phyloP scores from a whole-genome alignment of 2,113 vertebrate genomes.

The Protobothrops flavoviridis region DNA sequence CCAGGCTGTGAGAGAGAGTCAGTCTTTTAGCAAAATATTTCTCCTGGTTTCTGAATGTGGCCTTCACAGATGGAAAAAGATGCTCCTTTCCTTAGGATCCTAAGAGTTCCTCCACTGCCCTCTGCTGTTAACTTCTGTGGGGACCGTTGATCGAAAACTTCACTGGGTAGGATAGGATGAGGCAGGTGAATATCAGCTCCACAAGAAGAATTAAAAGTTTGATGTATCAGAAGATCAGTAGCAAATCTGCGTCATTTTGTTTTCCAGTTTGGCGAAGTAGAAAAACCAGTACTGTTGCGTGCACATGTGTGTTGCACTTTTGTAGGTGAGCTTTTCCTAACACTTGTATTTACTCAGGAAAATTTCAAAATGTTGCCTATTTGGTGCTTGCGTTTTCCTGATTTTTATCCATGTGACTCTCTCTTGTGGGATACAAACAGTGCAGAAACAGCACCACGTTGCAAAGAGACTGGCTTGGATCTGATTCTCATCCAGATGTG shows the following conservation, averaged over 20 bases:
- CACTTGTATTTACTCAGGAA: neutral
- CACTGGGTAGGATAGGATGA: neutral
- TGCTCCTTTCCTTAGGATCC: fast-evolving
- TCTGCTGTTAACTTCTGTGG: constrained; percentile 43
- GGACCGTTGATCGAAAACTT: too few relatives aligned
- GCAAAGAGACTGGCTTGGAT: neutral
- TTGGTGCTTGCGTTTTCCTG: neutral
- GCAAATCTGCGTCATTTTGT: neutral
- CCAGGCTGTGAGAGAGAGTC: constrained; percentile 26
- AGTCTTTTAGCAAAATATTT: constrained; percentile 56
- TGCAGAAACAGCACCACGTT: neutral
- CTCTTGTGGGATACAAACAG: neutral
- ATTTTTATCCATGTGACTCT: neutral
- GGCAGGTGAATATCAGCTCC: neutral
- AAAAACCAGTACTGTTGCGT: neutral
- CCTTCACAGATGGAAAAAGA: neutral
- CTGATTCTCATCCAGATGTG: neutral
- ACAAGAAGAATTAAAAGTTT: too few relatives aligned
- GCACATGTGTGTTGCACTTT: neutral
- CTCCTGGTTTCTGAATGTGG: constrained; percentile 25
- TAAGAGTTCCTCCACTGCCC: constrained; percentile 46
- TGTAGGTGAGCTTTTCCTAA: neutral
- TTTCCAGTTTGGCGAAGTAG: neutral
- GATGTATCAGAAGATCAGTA: neutral
- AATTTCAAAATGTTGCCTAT: neutral